Conservation (phyloP, 2,113 vertebrate species). For the Hemiprocne comata region DNA sequence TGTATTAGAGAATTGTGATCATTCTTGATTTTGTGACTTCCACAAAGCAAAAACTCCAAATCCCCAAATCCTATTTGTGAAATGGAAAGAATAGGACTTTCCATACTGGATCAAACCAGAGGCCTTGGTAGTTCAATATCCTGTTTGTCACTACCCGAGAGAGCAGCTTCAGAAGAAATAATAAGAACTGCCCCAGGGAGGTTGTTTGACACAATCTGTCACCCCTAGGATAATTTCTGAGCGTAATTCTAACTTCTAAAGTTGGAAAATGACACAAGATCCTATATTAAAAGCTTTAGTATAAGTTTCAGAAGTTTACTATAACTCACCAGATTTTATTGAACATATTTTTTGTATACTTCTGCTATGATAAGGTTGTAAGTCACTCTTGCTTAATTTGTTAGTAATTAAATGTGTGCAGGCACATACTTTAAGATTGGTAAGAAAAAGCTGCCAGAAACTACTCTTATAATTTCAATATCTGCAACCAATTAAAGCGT, state of each 20-base stretch:
- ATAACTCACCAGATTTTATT: background rate
- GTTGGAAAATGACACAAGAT: background rate
- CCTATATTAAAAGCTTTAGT: background rate
- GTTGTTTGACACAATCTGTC: background rate
- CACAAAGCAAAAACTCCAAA: constrained; percentile 1
- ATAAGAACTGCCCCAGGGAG: background rate
- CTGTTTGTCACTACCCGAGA: background rate
- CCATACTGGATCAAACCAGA: constrained; percentile 31
- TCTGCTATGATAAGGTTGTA: background rate
- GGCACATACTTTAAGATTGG: background rate
- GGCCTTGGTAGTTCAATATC: constrained; percentile 14
- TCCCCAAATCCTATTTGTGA: background rate
- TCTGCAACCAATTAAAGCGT: background rate
- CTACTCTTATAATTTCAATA: background rate
- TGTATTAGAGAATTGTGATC: constrained; percentile 52
- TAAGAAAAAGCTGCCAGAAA: background rate
- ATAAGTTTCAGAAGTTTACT: background rate
- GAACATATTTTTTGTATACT: background rate
- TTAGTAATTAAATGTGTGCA: background rate
- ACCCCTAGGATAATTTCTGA: background rate
- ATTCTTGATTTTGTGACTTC: constrained; percentile 35
- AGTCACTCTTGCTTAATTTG: background rate
- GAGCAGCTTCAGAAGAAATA: background rate
- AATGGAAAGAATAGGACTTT: constrained; percentile 29
- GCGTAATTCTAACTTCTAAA: background rate